These are phyloP conservation scores for Cantharis flavilabris DNA, from an alignment of 2,888 invertebrate species.

Conservation along the genomic window DNA sequence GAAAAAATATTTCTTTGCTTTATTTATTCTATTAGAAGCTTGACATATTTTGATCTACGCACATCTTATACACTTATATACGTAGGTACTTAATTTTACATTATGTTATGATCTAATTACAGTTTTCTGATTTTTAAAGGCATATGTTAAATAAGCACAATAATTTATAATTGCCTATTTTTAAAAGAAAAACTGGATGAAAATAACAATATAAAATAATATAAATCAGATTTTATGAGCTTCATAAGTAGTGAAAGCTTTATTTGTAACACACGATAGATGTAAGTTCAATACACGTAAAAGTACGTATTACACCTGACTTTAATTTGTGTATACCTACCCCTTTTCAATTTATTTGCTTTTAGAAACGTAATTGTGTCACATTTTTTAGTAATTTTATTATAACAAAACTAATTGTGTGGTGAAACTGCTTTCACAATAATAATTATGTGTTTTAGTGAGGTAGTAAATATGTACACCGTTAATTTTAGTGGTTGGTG, in stretches of 20 bases:
- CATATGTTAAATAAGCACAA: background rate
- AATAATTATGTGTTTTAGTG: background rate
- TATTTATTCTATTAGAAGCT: too few relatives aligned
- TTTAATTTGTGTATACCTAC: conserved; percentile 2
- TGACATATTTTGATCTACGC: too few relatives aligned
- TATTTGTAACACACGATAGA: background rate
- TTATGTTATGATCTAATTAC: background rate
- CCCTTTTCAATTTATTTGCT: background rate
- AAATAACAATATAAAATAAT: background rate
- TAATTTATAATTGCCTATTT: background rate
- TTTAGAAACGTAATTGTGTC: background rate
- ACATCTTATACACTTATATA: too few relatives aligned
- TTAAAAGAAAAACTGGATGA: background rate
- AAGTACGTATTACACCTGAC: conserved; percentile 21
- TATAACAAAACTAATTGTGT: background rate
- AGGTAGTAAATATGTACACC: background rate
- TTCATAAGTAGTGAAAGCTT: background rate
- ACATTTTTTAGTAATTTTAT: background rate
- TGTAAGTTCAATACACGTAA: conserved; percentile 16
- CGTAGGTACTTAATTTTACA: too few relatives aligned
- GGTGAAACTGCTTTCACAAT: background rate
- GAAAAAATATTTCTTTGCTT: too few relatives aligned
- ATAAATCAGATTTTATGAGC: background rate
- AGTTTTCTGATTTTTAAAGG: background rate
- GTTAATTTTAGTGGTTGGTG: background rate